Base-by-base conservation (phyloP, 2,113 vertebrate genomes). In the Chloropsis hardwickii region DNA sequence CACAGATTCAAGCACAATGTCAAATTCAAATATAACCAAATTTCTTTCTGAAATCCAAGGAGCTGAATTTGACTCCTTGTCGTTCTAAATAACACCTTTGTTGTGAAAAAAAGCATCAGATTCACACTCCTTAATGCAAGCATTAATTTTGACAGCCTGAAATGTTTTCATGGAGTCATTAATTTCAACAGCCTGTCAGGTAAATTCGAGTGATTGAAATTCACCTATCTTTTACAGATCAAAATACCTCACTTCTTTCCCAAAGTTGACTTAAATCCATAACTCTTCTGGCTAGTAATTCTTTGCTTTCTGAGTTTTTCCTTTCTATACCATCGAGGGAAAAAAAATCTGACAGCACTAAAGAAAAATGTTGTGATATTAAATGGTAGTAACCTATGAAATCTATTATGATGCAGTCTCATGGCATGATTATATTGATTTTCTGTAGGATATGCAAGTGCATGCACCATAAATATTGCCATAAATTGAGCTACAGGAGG, bases 111-210 rank as follows among this genome's bases (percentile, higher is more conserved):
- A 57, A 35, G 4, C 14, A 54, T 27, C 27, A 22, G 18, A n/a
- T 73, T 86, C 72, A 81, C 71, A 47, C 14, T 62, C 65, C 16
- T 86, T 45, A 62, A 61, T 35, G 33, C 5, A 66, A 90, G 37
- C 56, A 84, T 86, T 74, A 20, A 71, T 86, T 91, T 83, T 28
- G 73, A 71, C 70, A 58, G 47, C n/a, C 47, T 73, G 69, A 47
- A 73, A 69, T 45, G 40, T 64, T 92, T 80, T 66, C 54, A 23
- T 51, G 25, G 33, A 81, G 67, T 25, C 57, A 94, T 84, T 85
- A 48, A 81, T 82, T 91, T 95, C 65, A 86, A 35, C 69, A 74
- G 33, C 24, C 39, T 90, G 58, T 66, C 82, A 86, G 35, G 37
- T 79, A 67, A 83, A 84, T 54, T 48, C 57, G 69, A 53, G 53